phyloP scores from a whole-genome alignment of 2,113 vertebrate genomes.

The Varanus salvator region DNA sequence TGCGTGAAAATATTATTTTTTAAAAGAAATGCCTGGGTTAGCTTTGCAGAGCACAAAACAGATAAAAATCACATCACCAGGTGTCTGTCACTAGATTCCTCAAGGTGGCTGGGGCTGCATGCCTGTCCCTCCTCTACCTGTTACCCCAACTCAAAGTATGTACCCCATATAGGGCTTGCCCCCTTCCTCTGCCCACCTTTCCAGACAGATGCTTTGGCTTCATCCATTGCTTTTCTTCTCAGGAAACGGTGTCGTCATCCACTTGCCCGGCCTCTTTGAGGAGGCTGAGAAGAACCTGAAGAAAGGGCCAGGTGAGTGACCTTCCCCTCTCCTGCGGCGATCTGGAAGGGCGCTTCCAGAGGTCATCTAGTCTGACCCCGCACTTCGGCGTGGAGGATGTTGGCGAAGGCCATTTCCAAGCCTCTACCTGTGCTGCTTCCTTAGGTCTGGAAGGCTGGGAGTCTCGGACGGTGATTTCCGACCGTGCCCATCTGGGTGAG shows the following conservation, averaged over 20 bases:
- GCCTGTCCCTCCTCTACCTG: no score
- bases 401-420: neutral
- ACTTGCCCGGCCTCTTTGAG: constrained; percentile 83
- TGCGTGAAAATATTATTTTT: no score
- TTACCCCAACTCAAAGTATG: neutral
- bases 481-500: constrained; percentile 83
- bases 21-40: no score
- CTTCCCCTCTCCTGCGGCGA: no score
- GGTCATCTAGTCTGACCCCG: no score
- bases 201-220: neutral
- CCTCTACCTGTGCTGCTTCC: neutral
- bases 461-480: constrained; percentile 82
- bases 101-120: no score
- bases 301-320: constrained; percentile 80
- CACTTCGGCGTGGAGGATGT: no score
- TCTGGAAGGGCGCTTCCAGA: no score
- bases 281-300: constrained; percentile 82
- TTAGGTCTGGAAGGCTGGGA: constrained; percentile 84
- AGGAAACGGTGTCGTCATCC: constrained; percentile 86
- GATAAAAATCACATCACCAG: no score
- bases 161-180: neutral
- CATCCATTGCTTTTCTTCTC: neutral
- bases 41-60: no score
- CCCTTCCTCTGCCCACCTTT: neutral
- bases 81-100: no score